Evolutionary conservation across 2,888 invertebrate species (phyloP).

Genomic region (Drosophila anceps): DNA sequence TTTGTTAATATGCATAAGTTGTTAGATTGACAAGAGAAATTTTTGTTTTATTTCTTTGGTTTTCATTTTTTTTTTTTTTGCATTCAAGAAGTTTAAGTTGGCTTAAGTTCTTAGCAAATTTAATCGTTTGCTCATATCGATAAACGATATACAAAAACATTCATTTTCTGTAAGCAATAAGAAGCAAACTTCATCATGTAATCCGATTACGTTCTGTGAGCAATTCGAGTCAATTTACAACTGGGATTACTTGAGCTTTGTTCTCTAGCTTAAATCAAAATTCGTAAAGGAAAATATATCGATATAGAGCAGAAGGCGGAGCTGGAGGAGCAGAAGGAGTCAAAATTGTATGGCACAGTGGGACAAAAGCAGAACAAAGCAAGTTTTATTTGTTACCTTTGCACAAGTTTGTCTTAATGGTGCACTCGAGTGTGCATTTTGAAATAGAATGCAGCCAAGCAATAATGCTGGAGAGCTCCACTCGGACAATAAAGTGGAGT

Average conservation of each 20-base stretch:
- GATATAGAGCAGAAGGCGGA: neutral
- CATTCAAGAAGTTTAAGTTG: too few species aligned
- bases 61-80: neutral
- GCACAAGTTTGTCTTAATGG: slow-evolving; percentile 42
- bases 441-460: slow-evolving; percentile 29
- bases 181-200: neutral
- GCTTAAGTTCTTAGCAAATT: neutral
- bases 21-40: neutral
- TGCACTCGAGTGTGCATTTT: slow-evolving; percentile 28
- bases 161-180: neutral
- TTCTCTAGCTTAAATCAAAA: slow-evolving; percentile 3
- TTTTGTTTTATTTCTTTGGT: neutral
- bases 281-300: slow-evolving; percentile 3
- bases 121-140: neutral
- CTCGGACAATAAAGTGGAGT: slow-evolving; percentile 9
- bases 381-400: slow-evolving; percentile 50
- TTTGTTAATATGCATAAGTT: neutral
- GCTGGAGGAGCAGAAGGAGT: neutral
- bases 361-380: slow-evolving; percentile 63
- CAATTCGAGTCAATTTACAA: slow-evolving; percentile 1
- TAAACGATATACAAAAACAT: slow-evolving; percentile 3
- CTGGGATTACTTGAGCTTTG: slow-evolving; percentile 9
- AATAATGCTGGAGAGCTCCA: slow-evolving; percentile 27
- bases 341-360: slow-evolving; percentile 34
- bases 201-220: slow-evolving; percentile 7